phyloP scores from a whole-genome alignment of 2,888 invertebrate species.

The Enchytraeus crypticus region DNA sequence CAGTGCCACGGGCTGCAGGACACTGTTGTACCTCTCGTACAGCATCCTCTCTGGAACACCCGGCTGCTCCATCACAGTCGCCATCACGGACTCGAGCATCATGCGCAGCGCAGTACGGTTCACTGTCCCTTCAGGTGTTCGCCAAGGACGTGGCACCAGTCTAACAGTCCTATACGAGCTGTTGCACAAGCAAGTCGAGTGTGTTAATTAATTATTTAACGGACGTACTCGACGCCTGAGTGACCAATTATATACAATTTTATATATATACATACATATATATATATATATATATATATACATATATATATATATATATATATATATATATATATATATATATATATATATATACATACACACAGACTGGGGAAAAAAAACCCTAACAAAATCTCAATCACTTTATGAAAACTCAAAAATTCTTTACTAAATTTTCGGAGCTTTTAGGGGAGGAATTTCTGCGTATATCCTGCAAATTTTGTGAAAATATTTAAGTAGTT shows the following conservation, averaged over 20 bases:
- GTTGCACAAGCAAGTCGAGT: too few species aligned
- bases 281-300: neutral
- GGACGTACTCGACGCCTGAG: too few species aligned
- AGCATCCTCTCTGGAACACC: constrained; percentile 55
- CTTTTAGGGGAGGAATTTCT: too few species aligned
- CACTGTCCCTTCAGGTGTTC: constrained; percentile 63
- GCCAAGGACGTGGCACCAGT: constrained; percentile 59
- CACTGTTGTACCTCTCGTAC: constrained; percentile 57
- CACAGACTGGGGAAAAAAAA: too few species aligned
- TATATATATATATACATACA: too few species aligned
- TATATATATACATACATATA: neutral
- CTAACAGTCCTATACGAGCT: constrained; percentile 33
- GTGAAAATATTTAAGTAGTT: too few species aligned
- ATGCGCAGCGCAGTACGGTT: constrained; percentile 62
- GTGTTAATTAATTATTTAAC: too few species aligned
- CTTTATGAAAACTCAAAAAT: too few species aligned
- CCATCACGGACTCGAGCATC: constrained; percentile 61
- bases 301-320: neutral
- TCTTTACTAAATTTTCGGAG: too few species aligned
- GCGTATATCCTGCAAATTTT: too few species aligned
- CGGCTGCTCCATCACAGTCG: constrained; percentile 58
- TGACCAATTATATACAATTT: neutral
- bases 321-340: neutral
- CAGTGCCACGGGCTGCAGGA: constrained; percentile 60
- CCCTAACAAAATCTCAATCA: too few species aligned